Evolutionary conservation across 2,797 vertebrate species (phyloP).

Genomic region (Pogoniulus pusillus): DNA sequence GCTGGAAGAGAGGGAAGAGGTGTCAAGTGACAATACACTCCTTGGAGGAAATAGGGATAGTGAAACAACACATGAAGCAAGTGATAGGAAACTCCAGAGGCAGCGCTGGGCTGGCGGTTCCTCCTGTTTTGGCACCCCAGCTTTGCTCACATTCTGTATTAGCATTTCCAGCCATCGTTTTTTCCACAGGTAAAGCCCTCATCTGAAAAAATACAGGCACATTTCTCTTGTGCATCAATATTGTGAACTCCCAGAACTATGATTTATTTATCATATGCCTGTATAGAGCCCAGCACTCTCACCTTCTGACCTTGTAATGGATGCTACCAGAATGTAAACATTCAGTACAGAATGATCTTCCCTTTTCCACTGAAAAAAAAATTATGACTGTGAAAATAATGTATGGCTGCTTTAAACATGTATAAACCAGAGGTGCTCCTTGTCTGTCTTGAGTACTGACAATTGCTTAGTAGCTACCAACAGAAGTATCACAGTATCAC

Average conservation of each 20-base stretch:
- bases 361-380: not conserved
- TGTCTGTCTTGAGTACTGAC: not conserved
- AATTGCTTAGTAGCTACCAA: not conserved
- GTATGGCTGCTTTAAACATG: not conserved
- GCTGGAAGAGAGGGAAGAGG: not conserved
- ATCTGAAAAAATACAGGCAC: not conserved
- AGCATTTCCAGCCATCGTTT: not conserved
- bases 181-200: not conserved
- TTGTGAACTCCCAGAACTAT: not conserved
- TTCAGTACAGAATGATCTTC: not conserved
- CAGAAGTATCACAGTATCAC: no score
- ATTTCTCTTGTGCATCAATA: not conserved
- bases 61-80: not conserved
- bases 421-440: not conserved
- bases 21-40: not conserved
- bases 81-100: not conserved
- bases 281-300: not conserved
- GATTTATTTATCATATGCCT: rapidly evolving
- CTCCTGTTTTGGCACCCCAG: not conserved
- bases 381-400: not conserved
- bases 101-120: not conserved
- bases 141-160: not conserved
- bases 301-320: not conserved
- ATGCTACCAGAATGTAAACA: not conserved
- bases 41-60: not conserved